Percentiles rank a stretch among this genome's conserved stretches.
Conservation (phyloP, 2,888 invertebrate species). For the Melinaea menophilus region DNA sequence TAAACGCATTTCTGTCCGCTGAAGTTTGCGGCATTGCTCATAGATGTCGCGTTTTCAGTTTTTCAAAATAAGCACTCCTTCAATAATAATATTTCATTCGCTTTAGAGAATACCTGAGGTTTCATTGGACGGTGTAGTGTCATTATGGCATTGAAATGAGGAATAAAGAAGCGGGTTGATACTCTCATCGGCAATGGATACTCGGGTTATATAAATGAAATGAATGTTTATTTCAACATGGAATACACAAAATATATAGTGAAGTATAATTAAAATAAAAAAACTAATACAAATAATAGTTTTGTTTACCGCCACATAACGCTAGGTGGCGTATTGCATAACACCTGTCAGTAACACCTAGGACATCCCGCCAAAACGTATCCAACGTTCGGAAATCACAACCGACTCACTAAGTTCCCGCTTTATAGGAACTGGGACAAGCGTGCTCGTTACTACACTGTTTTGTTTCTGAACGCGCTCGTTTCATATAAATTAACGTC, state of each 20-base stretch:
- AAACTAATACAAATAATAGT: constrained; percentile 36
- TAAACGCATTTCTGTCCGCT: constrained; percentile 73
- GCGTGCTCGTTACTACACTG: constrained; percentile 32
- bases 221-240: constrained; percentile 8
- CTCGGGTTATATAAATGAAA: constrained; percentile 18
- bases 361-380: constrained; percentile 32
- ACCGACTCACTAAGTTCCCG: constrained; percentile 19
- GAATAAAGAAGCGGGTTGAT: constrained; percentile 11
- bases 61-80: constrained; percentile 29
- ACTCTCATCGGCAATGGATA: constrained; percentile 15
- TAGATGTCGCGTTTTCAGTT: constrained; percentile 70
- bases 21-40: constrained; percentile 68
- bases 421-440: constrained; percentile 30
- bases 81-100: constrained; percentile 21
- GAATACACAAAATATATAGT: too few species aligned
- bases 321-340: constrained; percentile 45
- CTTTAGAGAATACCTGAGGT: constrained; percentile 20
- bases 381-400: constrained; percentile 18
- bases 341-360: constrained; percentile 44
- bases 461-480: constrained; percentile 30
- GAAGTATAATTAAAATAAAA: too few species aligned
- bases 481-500: constrained; percentile 13
- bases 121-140: constrained; percentile 19
- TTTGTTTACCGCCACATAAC: constrained; percentile 36
- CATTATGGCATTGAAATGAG: constrained; percentile 25